Evolutionary conservation across 2,113 vertebrate genomes (phyloP).

Genomic region (Pterocles burchelli): DNA sequence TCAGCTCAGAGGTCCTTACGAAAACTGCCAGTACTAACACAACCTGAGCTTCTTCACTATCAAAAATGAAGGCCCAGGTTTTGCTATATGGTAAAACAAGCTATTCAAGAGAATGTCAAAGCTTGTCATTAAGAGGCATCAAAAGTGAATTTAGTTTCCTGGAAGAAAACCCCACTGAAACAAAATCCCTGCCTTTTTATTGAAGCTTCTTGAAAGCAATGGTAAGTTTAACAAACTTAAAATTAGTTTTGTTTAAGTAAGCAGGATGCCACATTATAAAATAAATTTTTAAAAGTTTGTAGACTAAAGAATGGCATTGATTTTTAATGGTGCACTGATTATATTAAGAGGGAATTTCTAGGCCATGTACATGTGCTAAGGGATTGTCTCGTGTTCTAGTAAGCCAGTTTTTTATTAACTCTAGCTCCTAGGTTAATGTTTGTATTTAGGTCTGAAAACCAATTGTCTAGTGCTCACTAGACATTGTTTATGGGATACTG

Average conservation of each 20-base stretch:
- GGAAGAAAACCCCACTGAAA: not conserved
- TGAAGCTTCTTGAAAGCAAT: not conserved
- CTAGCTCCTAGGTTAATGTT: not conserved
- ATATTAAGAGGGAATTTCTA: not conserved
- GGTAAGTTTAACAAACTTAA: not conserved
- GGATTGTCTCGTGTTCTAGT: not conserved
- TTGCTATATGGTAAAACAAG: not conserved
- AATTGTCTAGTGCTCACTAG: not conserved
- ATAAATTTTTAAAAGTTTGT: not conserved
- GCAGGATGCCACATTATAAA: not conserved
- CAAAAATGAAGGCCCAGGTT: not conserved
- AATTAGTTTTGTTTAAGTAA: not conserved
- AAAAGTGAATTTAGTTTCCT: not conserved
- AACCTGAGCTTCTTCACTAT: not conserved
- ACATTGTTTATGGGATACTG: not conserved
- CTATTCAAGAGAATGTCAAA: not conserved
- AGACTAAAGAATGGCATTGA: not conserved
- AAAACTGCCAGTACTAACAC: not conserved
- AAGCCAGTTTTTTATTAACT: not conserved
- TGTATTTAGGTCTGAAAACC: not conserved
- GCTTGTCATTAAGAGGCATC: not conserved
- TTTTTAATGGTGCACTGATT: not conserved
- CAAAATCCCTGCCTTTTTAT: not conserved
- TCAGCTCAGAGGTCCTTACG: not conserved
- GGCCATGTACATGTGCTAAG: not conserved